phyloP scores from a whole-genome alignment of 1,140 invertebrate species.

The Lasaia peninsularis region DNA sequence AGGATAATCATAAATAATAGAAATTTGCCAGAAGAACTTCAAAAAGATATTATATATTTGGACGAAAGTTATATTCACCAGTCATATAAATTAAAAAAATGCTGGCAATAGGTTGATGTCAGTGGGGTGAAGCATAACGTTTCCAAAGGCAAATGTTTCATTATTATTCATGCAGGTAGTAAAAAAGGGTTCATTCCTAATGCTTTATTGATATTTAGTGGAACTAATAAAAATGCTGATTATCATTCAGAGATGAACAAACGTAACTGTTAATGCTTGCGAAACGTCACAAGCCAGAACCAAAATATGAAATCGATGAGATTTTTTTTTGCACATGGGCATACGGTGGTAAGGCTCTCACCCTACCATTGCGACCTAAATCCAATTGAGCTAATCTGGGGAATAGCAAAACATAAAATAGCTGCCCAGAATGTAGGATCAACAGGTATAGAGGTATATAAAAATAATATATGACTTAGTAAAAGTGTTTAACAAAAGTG shows the following conservation, averaged over 20 bases:
- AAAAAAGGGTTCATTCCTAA: not conserved
- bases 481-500: no score
- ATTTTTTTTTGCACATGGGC: not conserved
- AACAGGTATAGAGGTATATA: no score
- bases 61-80: not conserved
- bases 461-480: no score
- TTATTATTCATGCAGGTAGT: not conserved
- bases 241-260: not conserved
- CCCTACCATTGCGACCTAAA: not conserved
- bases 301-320: not conserved
- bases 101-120: not conserved
- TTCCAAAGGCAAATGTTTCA: not conserved
- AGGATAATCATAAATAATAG: constrained; percentile 3
- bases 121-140: not conserved
- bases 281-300: not conserved
- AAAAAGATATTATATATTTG: constrained; percentile 9
- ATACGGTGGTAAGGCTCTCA: not conserved
- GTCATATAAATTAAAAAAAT: not conserved
- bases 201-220: not conserved
- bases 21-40: constrained; percentile 6
- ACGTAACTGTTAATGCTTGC: not conserved
- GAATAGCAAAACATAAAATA: no score
- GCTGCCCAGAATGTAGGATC: no score
- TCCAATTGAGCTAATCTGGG: not conserved
- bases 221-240: not conserved